Conservation (phyloP, 2,113 vertebrate species). For the Oceanodroma tethys region DNA sequence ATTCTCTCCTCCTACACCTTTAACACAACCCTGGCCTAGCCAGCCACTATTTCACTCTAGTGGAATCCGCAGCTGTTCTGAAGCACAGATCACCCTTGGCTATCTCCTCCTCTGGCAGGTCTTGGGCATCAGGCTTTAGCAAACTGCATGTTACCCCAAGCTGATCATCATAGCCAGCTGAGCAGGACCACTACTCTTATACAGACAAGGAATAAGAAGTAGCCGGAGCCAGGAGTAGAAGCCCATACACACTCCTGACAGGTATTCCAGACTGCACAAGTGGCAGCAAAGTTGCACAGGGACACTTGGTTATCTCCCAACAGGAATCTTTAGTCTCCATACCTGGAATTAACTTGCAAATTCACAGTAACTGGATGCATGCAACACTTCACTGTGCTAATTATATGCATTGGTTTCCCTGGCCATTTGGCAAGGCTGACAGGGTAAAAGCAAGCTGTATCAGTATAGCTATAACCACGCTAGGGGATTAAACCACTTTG, state of each 20-base stretch:
- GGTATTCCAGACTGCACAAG: neutral
- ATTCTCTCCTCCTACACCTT: neutral
- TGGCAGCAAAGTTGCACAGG: neutral
- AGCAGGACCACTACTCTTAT: neutral
- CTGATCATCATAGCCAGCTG: neutral
- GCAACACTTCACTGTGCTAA: neutral
- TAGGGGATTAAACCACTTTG: neutral
- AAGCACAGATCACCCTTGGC: neutral
- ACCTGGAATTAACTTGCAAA: neutral
- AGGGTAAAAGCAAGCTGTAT: neutral
- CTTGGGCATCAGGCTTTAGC: neutral
- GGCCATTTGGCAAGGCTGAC: neutral
- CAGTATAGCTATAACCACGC: neutral
- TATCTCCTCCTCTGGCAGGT: neutral
- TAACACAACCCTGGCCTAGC: neutral
- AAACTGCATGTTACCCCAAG: fast-evolving
- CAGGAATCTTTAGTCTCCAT: neutral
- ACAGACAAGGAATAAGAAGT: neutral
- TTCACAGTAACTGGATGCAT: neutral
- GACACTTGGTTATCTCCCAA: neutral
- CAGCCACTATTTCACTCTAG: neutral
- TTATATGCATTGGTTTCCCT: neutral
- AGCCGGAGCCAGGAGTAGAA: neutral
- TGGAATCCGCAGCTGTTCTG: neutral
- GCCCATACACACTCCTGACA: neutral